Percentiles rank a stretch among this genome's conserved stretches.
Conservation (phyloP, 2,797 vertebrate genomes). For the Squalus acanthias region DNA sequence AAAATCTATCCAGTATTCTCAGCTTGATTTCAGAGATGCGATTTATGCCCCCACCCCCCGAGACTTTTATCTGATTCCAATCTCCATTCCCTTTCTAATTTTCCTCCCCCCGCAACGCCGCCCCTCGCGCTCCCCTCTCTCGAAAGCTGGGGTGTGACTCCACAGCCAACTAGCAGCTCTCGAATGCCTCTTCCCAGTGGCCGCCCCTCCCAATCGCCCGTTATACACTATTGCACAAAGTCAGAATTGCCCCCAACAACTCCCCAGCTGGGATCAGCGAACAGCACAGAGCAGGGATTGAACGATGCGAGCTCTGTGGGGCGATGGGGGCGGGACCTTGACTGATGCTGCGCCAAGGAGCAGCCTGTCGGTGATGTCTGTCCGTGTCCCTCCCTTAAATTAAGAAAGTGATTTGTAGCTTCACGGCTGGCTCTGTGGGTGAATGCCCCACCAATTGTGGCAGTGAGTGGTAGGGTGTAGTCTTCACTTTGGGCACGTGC, state of each 20-base stretch:
- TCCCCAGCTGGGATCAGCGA: too few species aligned
- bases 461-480: neutral
- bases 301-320: neutral
- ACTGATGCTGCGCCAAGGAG: neutral
- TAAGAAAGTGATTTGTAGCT: neutral
- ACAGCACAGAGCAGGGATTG: too few species aligned
- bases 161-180: neutral
- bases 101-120: neutral
- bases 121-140: conserved; percentile 45
- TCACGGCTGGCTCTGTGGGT: neutral
- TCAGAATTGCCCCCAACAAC: neutral
- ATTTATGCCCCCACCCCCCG: conserved; percentile 52
- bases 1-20: neutral
- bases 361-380: neutral
- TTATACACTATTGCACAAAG: too few species aligned
- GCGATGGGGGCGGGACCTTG: neutral
- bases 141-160: neutral
- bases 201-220: too few species aligned
- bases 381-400: neutral
- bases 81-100: conserved; percentile 47
- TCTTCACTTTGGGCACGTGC: neutral
- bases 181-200: neutral
- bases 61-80: neutral
- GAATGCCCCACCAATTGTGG: neutral
- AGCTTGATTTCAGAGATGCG: conserved; percentile 46